Evolutionary conservation across 2,888 invertebrate genomes (phyloP).

Genomic region (Syrphus vitripennis): DNA sequence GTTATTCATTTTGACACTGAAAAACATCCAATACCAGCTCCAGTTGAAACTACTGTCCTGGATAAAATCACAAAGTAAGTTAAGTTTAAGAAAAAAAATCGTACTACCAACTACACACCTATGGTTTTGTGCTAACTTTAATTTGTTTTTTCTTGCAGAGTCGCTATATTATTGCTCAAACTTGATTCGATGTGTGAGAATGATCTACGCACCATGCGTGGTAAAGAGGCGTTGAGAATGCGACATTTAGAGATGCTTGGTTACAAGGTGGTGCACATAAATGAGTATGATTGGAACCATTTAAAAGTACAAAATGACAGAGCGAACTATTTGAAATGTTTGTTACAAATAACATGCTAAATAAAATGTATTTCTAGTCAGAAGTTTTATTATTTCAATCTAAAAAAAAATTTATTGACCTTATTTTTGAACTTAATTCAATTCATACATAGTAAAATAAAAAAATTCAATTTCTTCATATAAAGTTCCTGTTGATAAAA

Average conservation of each 20-base stretch:
- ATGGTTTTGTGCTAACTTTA: not conserved
- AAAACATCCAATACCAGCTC: slow-evolving; percentile 74
- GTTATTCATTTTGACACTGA: slow-evolving; percentile 79
- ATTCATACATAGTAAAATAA: too few relatives aligned
- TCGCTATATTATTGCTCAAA: slow-evolving; percentile 82
- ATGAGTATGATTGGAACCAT: slow-evolving; percentile 83
- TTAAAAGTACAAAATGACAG: slow-evolving; percentile 82
- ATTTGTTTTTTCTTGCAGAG: slow-evolving; percentile 30
- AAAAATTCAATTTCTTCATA: too few relatives aligned
- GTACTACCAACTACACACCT: too few relatives aligned
- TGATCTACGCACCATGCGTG: slow-evolving; percentile 82
- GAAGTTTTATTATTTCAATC: too few relatives aligned
- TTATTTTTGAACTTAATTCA: too few relatives aligned
- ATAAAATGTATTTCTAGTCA: not conserved
- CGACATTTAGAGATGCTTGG: slow-evolving; percentile 86
- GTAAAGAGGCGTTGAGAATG: slow-evolving; percentile 82
- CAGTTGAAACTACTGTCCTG: slow-evolving; percentile 77
- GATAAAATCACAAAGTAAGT: slow-evolving; percentile 79
- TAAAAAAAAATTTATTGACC: too few relatives aligned
- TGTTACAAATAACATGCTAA: slow-evolving; percentile 76
- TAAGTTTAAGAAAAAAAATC: not conserved
- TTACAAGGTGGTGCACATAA: slow-evolving; percentile 83
- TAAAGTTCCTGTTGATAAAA: too few relatives aligned
- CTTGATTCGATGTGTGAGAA: slow-evolving; percentile 81
- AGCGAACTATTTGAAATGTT: slow-evolving; percentile 80